These are phyloP conservation scores for Glyphotaelius pellucidus DNA, from an alignment of 2,888 invertebrate species.

Conservation along the genomic window DNA sequence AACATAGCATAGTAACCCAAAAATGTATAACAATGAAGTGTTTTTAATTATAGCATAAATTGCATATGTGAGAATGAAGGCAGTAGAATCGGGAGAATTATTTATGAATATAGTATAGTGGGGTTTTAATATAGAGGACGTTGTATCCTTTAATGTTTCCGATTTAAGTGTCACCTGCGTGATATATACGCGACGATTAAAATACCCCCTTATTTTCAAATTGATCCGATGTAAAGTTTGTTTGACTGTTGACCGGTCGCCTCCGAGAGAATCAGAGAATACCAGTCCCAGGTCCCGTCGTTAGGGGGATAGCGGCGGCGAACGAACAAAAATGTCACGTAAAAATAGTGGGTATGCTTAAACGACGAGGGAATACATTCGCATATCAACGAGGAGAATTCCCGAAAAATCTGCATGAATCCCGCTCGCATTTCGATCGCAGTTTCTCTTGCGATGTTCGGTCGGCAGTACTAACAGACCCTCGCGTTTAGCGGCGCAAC, in stretches of 20 bases:
- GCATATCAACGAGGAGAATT: conserved; percentile 65
- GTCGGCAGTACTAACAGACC: conserved; percentile 9
- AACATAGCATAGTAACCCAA: too few relatives aligned
- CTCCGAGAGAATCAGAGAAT: background rate
- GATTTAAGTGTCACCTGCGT: background rate
- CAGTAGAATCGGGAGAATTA: background rate
- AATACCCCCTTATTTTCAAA: background rate
- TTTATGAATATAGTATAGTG: background rate
- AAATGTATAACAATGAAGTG: too few relatives aligned
- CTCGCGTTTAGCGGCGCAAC: background rate
- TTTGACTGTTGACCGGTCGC: conserved; percentile 22
- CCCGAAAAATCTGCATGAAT: conserved; percentile 65
- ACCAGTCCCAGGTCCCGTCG: background rate
- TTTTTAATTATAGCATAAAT: background rate
- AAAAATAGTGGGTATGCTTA: conserved; percentile 61
- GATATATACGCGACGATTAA: background rate
- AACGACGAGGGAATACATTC: conserved; percentile 58
- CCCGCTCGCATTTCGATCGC: conserved; percentile 63
- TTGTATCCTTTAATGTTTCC: background rate
- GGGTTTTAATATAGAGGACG: background rate
- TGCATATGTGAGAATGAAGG: background rate
- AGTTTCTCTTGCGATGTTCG: conserved; percentile 45
- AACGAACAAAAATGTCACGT: conserved; percentile 59
- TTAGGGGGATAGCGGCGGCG: conserved; percentile 33
- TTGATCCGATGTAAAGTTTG: conserved; percentile 10